Evolutionary conservation across 1,140 invertebrate genomes (phyloP).

Genomic region (Drosophila baimaii): DNA sequence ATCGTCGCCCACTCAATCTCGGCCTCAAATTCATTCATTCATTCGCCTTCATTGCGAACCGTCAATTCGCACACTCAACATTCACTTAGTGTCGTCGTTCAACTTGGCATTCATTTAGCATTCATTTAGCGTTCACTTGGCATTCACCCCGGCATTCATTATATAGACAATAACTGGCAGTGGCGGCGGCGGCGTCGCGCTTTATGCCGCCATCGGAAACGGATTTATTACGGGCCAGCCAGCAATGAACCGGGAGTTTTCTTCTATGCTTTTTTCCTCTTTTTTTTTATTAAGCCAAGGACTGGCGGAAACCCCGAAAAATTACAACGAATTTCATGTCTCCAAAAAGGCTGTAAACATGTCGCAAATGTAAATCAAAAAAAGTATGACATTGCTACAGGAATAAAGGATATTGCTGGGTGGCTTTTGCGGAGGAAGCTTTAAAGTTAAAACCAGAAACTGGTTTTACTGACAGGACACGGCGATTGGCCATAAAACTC

Average conservation of each 20-base stretch:
- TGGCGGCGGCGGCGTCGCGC: too few relatives aligned
- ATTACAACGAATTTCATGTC: slow-evolving; percentile 30
- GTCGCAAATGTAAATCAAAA: slow-evolving; percentile 50
- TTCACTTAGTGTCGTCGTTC: slow-evolving; percentile 29
- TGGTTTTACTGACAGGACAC: slow-evolving; percentile 28
- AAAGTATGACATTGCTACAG: slow-evolving; percentile 21
- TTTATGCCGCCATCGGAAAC: slow-evolving; percentile 26
- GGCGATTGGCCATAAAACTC: slow-evolving; percentile 47
- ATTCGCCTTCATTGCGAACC: too few relatives aligned
- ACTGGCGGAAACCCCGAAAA: slow-evolving; percentile 16
- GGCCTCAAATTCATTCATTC: slow-evolving; percentile 30
- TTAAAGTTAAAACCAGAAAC: slow-evolving; percentile 31
- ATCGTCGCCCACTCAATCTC: slow-evolving; percentile 25
- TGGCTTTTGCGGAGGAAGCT: slow-evolving; percentile 9
- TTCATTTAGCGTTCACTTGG: slow-evolving; percentile 24
- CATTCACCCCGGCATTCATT: slow-evolving; percentile 23
- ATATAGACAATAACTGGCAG: slow-evolving; percentile 41
- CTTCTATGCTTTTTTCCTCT: background rate
- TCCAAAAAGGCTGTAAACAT: slow-evolving; percentile 52
- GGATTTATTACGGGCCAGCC: slow-evolving; percentile 30
- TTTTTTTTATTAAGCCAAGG: slow-evolving; percentile 35
- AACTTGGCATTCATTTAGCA: slow-evolving; percentile 11
- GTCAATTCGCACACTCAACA: slow-evolving; percentile 32
- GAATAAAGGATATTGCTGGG: slow-evolving; percentile 15
- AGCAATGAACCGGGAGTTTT: slow-evolving; percentile 5